Base-by-base conservation (phyloP, 2,113 vertebrate genomes). In the Scalopus aquaticus region DNA sequence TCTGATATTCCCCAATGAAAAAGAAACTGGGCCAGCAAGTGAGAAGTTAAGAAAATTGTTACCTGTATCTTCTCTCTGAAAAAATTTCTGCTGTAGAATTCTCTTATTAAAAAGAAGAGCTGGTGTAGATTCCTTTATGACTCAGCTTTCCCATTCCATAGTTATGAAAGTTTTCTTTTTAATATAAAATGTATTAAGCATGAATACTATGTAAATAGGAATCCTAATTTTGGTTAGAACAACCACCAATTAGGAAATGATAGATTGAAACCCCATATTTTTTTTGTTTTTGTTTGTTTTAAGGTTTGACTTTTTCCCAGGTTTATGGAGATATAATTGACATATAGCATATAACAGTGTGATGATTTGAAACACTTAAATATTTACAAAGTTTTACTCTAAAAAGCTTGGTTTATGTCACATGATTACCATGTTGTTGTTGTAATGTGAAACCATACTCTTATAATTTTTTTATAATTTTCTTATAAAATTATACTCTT, bases 21-120 rank as follows among this genome's bases (percentile, higher is more conserved):
- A 96, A 70, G 32, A 86, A 89, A 87, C 69, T 69, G 56, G 46
- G 12, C 32, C 76, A 90, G 32, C 54, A 88, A 88, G 24, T 62
- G 64, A 84, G 65, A 92, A 72, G 11, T 91, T 92, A 90, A 81
- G 56, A 77, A 94, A 83, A 89, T 56, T 64, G 7, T 37, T 84
- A n/a, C 28, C 35, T 77, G 10, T 72, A 85, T 82, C 42, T 24
- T 42, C 15, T 74, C 13, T 30, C 54, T 81, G 70, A 20, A 82
- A 82, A 92, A 58, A 65, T 74, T 15, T 89, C 37, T 70, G 22
- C 28, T 51, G 6, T 17, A 85, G 37, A 56, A 54, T 8, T 83
- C 37, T 81, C 35, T 80, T 83, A 35, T 37, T 39, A 42, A 70
- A 91, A 7, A 19, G 26, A 92, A 96, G 81, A 12, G 46, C 15